Conservation (phyloP, 2,888 invertebrate species). For the Dinocampus coccinellae region DNA sequence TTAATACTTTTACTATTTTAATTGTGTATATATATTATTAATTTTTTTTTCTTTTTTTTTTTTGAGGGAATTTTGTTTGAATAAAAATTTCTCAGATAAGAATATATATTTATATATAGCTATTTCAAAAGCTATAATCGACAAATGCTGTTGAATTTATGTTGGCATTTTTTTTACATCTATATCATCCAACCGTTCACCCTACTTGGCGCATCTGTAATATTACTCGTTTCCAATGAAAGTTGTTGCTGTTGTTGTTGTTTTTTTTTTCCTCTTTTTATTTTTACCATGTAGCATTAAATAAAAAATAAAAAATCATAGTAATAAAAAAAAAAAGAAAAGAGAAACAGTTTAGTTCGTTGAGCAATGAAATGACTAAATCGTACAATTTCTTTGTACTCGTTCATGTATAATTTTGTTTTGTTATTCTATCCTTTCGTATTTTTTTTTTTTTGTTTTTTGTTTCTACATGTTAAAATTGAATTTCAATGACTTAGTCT, state of each 20-base stretch:
- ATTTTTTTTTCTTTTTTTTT: too few species aligned
- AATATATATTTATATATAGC: too few species aligned
- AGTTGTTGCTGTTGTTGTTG: background rate
- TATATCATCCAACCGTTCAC: background rate
- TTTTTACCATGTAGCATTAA: too few species aligned
- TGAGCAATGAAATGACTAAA: background rate
- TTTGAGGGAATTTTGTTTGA: too few species aligned
- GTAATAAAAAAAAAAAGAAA: background rate
- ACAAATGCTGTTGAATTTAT: background rate
- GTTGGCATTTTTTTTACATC: background rate
- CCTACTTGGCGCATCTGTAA: background rate
- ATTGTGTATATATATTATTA: too few species aligned
- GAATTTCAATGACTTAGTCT: constrained; percentile 33
- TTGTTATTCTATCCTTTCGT: background rate
- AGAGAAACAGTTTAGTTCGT: background rate
- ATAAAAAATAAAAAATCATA: constrained; percentile 2
- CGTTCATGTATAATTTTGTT: too few species aligned
- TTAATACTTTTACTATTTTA: too few species aligned
- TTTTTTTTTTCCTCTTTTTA: background rate
- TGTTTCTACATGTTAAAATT: constrained; percentile 11
- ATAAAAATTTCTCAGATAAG: too few species aligned
- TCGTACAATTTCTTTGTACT: too few species aligned
- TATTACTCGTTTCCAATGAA: background rate
- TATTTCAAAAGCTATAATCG: background rate
- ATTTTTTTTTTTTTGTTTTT: background rate